Percentiles rank a stretch among this genome's conserved stretches.
Conservation (phyloP, 1,140 invertebrate genomes). For the Ips typographus region DNA sequence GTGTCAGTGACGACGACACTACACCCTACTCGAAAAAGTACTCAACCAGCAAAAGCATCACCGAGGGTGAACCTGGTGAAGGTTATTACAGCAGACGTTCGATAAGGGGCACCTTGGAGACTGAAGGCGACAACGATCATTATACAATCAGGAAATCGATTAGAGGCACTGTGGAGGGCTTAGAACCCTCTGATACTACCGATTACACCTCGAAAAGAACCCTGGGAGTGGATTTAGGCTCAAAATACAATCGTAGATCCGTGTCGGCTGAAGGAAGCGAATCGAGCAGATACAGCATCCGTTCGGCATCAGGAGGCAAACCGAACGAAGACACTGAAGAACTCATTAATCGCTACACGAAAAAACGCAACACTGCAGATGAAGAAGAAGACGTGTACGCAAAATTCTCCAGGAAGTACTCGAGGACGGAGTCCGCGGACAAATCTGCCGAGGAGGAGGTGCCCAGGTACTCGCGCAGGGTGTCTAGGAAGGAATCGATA, state of each 20-base stretch:
- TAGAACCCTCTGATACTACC: conserved; percentile 25
- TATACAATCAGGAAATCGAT: conserved; percentile 42
- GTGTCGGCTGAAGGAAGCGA: conserved; percentile 39
- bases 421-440: conserved; percentile 36
- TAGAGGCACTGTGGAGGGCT: conserved; percentile 39
- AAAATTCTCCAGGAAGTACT: conserved; percentile 47
- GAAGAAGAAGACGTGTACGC: conserved; percentile 46
- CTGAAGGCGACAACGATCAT: conserved; percentile 40
- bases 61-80: conserved; percentile 29
- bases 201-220: conserved; percentile 32
- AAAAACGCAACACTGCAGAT: conserved; percentile 36
- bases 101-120: conserved; percentile 34
- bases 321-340: conserved; percentile 39
- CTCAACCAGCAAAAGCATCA: conserved; percentile 26
- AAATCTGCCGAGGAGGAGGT: conserved; percentile 58
- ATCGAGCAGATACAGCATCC: conserved; percentile 33
- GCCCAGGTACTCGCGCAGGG: conserved; percentile 58
- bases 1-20: conserved; percentile 29
- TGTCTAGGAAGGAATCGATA: conserved; percentile 50
- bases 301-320: conserved; percentile 31
- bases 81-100: conserved; percentile 40
- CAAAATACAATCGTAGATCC: conserved; percentile 43
- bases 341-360: conserved; percentile 42
- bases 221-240: conserved; percentile 31
- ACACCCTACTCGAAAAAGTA: conserved; percentile 36